Percentiles rank a stretch among this genome's conserved stretches.
Evolutionary conservation across 2,888 invertebrate species (phyloP).

Genomic region (Eilema sororculum): DNA sequence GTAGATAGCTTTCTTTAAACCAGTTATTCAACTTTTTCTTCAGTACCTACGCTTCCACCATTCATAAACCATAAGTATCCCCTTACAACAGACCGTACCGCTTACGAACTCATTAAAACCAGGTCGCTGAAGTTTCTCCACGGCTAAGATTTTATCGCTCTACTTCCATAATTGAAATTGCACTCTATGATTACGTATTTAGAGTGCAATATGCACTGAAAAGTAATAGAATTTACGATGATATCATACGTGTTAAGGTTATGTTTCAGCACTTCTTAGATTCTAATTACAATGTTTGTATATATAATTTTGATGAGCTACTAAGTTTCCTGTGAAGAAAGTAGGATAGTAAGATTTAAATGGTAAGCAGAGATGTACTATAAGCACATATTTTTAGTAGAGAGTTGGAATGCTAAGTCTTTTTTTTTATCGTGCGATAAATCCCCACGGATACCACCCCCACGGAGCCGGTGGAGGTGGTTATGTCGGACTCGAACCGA

Average conservation of each 20-base stretch:
- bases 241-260: background rate
- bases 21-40: conserved; percentile 11
- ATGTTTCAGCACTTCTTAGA: conserved; percentile 20
- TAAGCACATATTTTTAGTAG: too few species aligned
- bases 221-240: background rate
- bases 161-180: background rate
- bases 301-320: conserved; percentile 2
- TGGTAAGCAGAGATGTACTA: background rate
- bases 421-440: too few species aligned
- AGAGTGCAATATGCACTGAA: conserved; percentile 9
- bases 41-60: conserved; percentile 2
- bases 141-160: conserved; percentile 12
- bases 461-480: too few species aligned
- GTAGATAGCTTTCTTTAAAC: background rate
- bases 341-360: background rate
- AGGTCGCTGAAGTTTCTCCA: conserved; percentile 53
- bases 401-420: too few species aligned
- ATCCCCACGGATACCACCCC: too few species aligned
- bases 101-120: conserved; percentile 37
- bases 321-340: background rate
- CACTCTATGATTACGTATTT: background rate
- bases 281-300: conserved; percentile 7
- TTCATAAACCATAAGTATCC: conserved; percentile 21
- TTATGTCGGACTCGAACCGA: too few species aligned
- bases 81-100: conserved; percentile 35